phyloP scores from a whole-genome alignment of 2,888 invertebrate species.

The Octonoba sinensis region DNA sequence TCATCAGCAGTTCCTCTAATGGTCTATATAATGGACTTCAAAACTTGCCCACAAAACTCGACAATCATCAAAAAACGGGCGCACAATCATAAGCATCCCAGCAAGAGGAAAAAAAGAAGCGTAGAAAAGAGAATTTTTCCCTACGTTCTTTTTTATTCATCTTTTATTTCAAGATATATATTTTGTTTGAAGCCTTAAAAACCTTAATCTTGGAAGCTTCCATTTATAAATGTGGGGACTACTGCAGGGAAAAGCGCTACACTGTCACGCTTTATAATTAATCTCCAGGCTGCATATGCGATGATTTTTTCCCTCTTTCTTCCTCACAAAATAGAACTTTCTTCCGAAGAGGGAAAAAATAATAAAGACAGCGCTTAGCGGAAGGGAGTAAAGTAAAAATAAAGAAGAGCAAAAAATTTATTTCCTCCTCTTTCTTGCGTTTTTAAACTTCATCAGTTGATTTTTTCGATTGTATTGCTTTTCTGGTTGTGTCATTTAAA shows the following conservation, averaged over 20 bases:
- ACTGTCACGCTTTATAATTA: conserved; percentile 57
- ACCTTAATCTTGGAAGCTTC: conserved; percentile 32
- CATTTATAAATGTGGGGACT: conserved; percentile 9
- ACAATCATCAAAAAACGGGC: conserved; percentile 55
- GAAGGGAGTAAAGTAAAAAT: conserved; percentile 13
- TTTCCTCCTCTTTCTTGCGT: conserved; percentile 18
- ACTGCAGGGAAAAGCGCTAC: conserved; percentile 13
- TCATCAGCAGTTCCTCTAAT: conserved; percentile 60
- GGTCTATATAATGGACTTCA: conserved; percentile 53
- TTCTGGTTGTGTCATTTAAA: conserved; percentile 23
- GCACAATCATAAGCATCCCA: conserved; percentile 12
- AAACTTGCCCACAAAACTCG: conserved; percentile 35
- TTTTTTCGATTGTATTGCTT: conserved; percentile 45
- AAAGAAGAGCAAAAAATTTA: conserved; percentile 8
- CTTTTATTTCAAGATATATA: conserved; percentile 56
- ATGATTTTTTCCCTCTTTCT: background rate
- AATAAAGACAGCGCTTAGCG: conserved; percentile 4
- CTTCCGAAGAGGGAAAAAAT: conserved; percentile 13
- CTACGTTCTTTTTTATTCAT: conserved; percentile 20
- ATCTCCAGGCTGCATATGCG: conserved; percentile 23
- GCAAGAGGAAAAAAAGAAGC: background rate
- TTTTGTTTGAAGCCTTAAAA: conserved; percentile 55
- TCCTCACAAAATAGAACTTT: conserved; percentile 25
- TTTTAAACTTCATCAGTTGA: conserved; percentile 55
- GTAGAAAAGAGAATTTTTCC: conserved; percentile 34